Evolutionary conservation across 2,888 invertebrate genomes (phyloP), one percentile per base, ranked within the genome.

Genomic region (Rhagium mordax): DNA sequence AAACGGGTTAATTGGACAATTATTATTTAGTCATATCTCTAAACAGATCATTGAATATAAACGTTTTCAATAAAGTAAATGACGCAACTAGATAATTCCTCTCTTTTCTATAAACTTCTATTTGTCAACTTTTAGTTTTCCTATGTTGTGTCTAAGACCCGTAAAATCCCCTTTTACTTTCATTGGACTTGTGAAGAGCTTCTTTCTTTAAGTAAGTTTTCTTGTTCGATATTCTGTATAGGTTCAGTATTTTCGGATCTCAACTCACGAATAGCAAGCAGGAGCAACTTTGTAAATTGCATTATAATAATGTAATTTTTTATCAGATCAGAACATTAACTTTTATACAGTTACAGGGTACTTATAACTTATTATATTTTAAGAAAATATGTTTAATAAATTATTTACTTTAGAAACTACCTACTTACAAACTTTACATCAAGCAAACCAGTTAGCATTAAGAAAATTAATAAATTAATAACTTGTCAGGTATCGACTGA

Each of bases 181-280:
- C 29, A 41, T 41, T 57, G 41, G 57, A 57, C 67, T 67, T 41
- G 55, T 67, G 57, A 67, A 67, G 57, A 67, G 67, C 55, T 55
- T 67, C 57, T 48, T 57, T 55, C 67, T 57, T 41, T 67, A 67
- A 67, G 67, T 67, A 67, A 57, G 67, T 67, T 67, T 67, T 67
- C 67, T 67, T 67, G 67, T 67, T 67, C 67, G 55, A 47, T 67
- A 47, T 67, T 57, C 67, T 57, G 33, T 18, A 16, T 55, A 67
- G 47, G 47, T 67, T 47, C 47, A 47, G 47, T 55, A 47, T 67
- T 67, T 57, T 65, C 33, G 6, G 33, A 18, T 10, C 55, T 24
- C 29, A 3, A 33, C 18, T 29, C 33, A 6, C 29, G 53, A n/a
- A 47, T 47, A 61, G 61, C 47, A 61, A 47, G 16, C 16, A 61